Evolutionary conservation across 2,113 vertebrate species (phyloP), one percentile per base, ranked within the genome.

Genomic region (Phoenicopterus ruber): DNA sequence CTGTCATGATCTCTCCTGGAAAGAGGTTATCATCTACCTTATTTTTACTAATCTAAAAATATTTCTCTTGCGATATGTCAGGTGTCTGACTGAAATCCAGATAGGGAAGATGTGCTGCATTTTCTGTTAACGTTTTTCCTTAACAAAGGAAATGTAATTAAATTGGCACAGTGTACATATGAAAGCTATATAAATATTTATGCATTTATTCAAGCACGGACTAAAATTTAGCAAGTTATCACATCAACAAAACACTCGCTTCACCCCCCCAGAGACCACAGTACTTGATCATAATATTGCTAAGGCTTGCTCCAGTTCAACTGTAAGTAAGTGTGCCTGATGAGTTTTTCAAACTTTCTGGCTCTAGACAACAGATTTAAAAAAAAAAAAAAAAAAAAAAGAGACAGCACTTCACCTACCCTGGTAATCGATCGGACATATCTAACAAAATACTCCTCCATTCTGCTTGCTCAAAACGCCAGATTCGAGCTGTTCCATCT

Each of bases 401-500:
- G 8, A 44, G 11, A 21, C 34, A 88, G 31, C 11, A 44, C 13
- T 93, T 24, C 66, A 89, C 98, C 80, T 86, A 99, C 99, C 99
- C 98, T 86, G 99, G 98, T 78, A 99, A 97, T 85, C 97, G 98
- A 57, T 98, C 98, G 1, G 99, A 98, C 99, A 99, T 99, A 90
- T 99, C 99, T 96, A 99, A 96, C 50, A 99, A 92, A 96, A 99
- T 96, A 93, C 98, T 99, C 70, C 98, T 98, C 99, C 99, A 99
- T 40, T 99, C 99, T 80, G 99, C 98, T 72, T 99, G 98, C 79
- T 99, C 98, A 20, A 99, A 99, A 66, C 90, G 98, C 99, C 99
- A 99, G 93, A 99, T 99, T 17, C 99, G 97, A 18, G 99, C 99
- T 16, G 99, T 99, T 59, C 99, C 99, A 91, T 99, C 99, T 88